Percentiles rank a stretch among this genome's conserved stretches.
Evolutionary conservation across 1,140 invertebrate genomes (phyloP).

Genomic region (Phocides pigmalion): DNA sequence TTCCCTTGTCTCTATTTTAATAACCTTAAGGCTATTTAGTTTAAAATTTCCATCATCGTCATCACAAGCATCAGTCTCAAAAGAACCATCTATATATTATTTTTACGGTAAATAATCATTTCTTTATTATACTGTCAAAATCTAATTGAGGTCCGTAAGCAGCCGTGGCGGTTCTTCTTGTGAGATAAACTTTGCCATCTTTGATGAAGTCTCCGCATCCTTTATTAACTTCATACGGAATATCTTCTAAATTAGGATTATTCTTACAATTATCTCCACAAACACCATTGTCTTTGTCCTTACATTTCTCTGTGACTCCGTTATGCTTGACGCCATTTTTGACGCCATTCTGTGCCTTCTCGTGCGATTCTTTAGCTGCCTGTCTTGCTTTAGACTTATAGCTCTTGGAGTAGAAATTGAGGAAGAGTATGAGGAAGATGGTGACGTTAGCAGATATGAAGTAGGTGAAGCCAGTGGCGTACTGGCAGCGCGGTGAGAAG

Average conservation of each 20-base stretch:
- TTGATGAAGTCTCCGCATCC: slow-evolving; percentile 62
- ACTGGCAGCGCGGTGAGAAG: slow-evolving; percentile 89
- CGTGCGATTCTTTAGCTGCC: slow-evolving; percentile 49
- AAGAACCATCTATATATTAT: slow-evolving; percentile 44
- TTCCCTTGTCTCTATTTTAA: slow-evolving; percentile 25
- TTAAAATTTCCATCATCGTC: slow-evolving; percentile 53
- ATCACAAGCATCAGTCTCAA: slow-evolving; percentile 74
- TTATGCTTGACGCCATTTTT: slow-evolving; percentile 66
- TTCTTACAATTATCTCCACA: slow-evolving; percentile 48
- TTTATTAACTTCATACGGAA: slow-evolving; percentile 60
- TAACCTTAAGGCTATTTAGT: slow-evolving; percentile 39
- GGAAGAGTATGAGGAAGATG: slow-evolving; percentile 93
- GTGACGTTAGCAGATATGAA: slow-evolving; percentile 88
- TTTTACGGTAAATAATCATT: slow-evolving; percentile 60
- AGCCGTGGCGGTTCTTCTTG: slow-evolving; percentile 60
- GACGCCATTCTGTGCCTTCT: slow-evolving; percentile 80
- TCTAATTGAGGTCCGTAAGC: slow-evolving; percentile 57
- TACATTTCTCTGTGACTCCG: slow-evolving; percentile 42
- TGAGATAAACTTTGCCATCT: slow-evolving; percentile 62
- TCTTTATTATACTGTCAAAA: slow-evolving; percentile 68
- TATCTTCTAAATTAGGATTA: slow-evolving; percentile 47
- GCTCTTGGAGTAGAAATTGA: slow-evolving; percentile 93
- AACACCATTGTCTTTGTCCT: slow-evolving; percentile 46
- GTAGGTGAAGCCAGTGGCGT: slow-evolving; percentile 86
- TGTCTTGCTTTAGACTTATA: slow-evolving; percentile 84